Percentiles rank a stretch among this genome's conserved stretches.
These are phyloP conservation scores for Porphyrio hochstetteri DNA, from an alignment of 2,113 vertebrate genomes.

Conservation along the genomic window DNA sequence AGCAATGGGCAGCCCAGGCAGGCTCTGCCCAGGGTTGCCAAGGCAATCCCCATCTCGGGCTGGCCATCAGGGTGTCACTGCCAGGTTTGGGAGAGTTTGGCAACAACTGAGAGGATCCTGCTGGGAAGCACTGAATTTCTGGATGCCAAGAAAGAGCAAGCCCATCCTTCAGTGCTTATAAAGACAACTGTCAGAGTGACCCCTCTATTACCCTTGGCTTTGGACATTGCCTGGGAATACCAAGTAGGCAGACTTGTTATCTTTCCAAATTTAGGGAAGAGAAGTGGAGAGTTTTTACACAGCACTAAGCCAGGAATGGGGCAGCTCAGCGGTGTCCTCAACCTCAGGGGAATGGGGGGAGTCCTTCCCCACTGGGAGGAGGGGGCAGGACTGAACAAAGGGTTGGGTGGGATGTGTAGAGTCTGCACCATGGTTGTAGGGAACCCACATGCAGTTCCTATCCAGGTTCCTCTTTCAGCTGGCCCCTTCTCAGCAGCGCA, in stretches of 20 bases:
- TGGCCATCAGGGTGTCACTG: background rate
- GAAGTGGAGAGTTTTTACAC: background rate
- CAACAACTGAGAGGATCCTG: background rate
- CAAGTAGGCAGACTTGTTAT: slow-evolving; percentile 41
- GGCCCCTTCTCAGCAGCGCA: accelerated
- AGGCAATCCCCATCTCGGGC: background rate
- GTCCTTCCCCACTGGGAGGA: background rate
- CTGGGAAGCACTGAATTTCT: background rate
- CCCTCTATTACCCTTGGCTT: background rate
- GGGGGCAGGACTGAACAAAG: background rate
- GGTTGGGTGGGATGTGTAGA: background rate
- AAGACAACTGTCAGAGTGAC: slow-evolving; percentile 42
- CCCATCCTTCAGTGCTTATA: slow-evolving; percentile 31
- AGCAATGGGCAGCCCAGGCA: background rate
- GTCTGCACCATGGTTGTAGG: too few species aligned
- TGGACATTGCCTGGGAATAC: slow-evolving; percentile 13
- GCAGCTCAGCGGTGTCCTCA: background rate
- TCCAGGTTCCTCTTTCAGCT: background rate
- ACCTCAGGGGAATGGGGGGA: background rate
- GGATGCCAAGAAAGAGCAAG: background rate
- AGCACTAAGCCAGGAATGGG: background rate
- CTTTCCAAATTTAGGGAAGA: background rate
- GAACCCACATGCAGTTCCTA: background rate
- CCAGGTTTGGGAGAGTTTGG: background rate
- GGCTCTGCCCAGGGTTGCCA: background rate